Base-by-base conservation (phyloP, 1,140 invertebrate genomes). In the Drosophila tropicalis region DNA sequence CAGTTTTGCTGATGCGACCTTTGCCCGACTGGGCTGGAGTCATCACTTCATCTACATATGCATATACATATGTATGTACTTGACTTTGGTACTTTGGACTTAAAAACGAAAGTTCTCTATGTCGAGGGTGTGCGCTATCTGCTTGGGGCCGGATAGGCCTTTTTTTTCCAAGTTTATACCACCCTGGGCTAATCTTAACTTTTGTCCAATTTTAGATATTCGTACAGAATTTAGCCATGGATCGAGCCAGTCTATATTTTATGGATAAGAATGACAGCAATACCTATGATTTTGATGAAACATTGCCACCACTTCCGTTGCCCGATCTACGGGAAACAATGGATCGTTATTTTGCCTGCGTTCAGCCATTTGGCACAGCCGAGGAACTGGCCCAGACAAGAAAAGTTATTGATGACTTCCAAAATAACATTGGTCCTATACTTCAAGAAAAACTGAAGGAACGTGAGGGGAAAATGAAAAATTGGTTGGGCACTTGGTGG, bases 361-460 rank as follows among this genome's bases (percentile, higher is more conserved):
- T 95, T 19, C 90, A 93, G 76, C 94, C 95, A 15, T 92, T 96
- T 55, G 92, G 95, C 4, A 81, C 86, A 2, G 66, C 90, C n/a
- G 92, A 93, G 40, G 93, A 94, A 72, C 92, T 93, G 69, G 73
- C 92, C 13, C 82, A 93, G 34, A 94, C 95, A 1, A 81, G 93
- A 17, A 80, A 82, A 39, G 72, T 93, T 36, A 94, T 95, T 10
- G 77, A 93, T 40, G 85, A 94, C 13, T 96, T 96, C 85, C 81
- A 93, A 67, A 83, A 91, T 22, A 93, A 92, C 4, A 91, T 93
- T 66, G 95, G 94, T 5, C 78, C 93, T 55, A 70, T 93, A 55
- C 82, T 97, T 4, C 95, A 97, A 81, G 75, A 94, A 93, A 63
- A 96, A 94, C 90, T 96, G 93, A 95, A 91, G 32, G 63, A 92